These are phyloP conservation scores for Meandrusa payeni DNA, from an alignment of 2,888 invertebrate species.

Conservation along the genomic window DNA sequence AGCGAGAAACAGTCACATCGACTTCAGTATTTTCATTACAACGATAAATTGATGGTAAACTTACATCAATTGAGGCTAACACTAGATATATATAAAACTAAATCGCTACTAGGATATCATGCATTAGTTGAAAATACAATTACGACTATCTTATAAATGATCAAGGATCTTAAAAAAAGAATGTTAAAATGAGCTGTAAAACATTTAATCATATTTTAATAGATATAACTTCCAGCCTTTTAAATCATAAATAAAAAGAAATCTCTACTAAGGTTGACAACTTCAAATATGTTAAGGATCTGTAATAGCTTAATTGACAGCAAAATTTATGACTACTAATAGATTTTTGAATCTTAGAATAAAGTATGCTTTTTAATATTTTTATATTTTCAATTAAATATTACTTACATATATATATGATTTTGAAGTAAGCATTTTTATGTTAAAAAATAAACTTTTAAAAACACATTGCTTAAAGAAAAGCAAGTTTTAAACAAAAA, in stretches of 20 bases:
- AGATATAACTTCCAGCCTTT: slow-evolving; percentile 26
- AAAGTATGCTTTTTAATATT: slow-evolving; percentile 1
- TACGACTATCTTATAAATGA: not conserved
- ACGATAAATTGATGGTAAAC: slow-evolving; percentile 64
- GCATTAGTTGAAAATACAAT: too few species aligned
- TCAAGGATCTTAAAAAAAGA: not conserved
- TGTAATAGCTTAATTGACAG: slow-evolving; percentile 21
- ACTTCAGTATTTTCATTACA: slow-evolving; percentile 34
- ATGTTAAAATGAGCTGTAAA: too few species aligned
- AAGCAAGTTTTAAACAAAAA: too few species aligned
- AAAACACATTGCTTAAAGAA: too few species aligned
- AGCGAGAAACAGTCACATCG: slow-evolving; percentile 56
- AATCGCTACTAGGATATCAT: too few species aligned
- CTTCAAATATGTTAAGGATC: slow-evolving; percentile 1
- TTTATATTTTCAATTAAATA: slow-evolving; percentile 19
- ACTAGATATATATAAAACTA: slow-evolving; percentile 19
- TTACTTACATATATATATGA: slow-evolving; percentile 15
- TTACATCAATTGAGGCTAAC: slow-evolving; percentile 43
- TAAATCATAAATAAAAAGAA: slow-evolving; percentile 14
- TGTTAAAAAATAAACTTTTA: not conserved
- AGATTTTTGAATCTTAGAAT: slow-evolving; percentile 9
- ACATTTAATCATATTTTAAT: too few species aligned
- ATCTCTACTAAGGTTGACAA: slow-evolving; percentile 7
- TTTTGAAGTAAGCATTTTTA: slow-evolving; percentile 24
- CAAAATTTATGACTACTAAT: slow-evolving; percentile 19